Conservation (phyloP, 2,888 invertebrate species). For the Eurytoma adleriae region DNA sequence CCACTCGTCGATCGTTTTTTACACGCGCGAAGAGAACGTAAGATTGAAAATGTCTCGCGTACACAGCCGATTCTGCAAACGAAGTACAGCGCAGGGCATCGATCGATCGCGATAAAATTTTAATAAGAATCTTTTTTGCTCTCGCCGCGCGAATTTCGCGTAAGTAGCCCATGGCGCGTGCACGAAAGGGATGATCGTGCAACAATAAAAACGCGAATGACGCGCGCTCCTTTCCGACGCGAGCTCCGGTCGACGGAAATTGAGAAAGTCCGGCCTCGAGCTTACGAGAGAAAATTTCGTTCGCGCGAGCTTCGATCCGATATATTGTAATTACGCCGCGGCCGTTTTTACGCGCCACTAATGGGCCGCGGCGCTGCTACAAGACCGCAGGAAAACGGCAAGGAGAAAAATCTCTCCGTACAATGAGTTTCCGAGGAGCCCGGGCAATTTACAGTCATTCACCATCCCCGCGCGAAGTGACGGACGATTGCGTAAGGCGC, state of each 20-base stretch:
- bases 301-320: slow-evolving; percentile 29
- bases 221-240: slow-evolving; percentile 11
- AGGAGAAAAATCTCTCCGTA: slow-evolving; percentile 27
- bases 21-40: no score
- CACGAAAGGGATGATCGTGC: neutral
- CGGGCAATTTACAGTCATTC: no score
- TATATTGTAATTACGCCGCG: slow-evolving; percentile 45
- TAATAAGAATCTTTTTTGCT: neutral
- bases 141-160: slow-evolving; percentile 10
- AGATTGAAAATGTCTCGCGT: no score
- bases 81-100: neutral
- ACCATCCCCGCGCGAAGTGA: neutral
- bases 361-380: no score
- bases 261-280: slow-evolving; percentile 38
- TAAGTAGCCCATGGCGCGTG: slow-evolving; percentile 17
- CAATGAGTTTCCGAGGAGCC: neutral
- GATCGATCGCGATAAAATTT: neutral
- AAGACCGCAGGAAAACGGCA: no score
- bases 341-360: slow-evolving; percentile 29
- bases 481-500: slow-evolving; percentile 1
- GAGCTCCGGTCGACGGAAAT: slow-evolving; percentile 39
- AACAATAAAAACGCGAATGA: slow-evolving; percentile 24
- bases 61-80: no score
- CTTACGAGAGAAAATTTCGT: slow-evolving; percentile 46
- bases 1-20: no score